Evolutionary conservation across 2,888 invertebrate species (phyloP).

Genomic region (Drosophila dives): DNA sequence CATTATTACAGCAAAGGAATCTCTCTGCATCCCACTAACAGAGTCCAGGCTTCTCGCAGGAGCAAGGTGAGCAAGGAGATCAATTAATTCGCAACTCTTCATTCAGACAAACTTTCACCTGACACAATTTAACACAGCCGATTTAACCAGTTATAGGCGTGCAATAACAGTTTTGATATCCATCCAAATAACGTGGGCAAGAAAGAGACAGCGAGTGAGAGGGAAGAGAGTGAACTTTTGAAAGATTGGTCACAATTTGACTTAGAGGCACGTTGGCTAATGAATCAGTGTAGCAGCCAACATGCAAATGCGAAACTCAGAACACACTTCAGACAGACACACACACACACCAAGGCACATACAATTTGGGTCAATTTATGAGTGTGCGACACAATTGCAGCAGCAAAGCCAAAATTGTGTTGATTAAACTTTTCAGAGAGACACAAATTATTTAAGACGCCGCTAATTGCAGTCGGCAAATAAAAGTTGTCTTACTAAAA

Average conservation of each 20-base stretch:
- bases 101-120: neutral
- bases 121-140: neutral
- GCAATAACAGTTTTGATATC: neutral
- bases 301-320: constrained; percentile 26
- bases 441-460: constrained; percentile 21
- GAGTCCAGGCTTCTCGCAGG: neutral
- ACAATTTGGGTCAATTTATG: constrained; percentile 35
- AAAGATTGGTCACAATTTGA: constrained; percentile 16
- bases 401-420: neutral
- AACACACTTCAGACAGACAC: constrained; percentile 24
- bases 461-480: constrained; percentile 56
- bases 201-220: neutral
- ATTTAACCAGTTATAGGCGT: neutral
- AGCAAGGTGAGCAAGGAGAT: neutral
- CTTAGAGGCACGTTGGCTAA: constrained; percentile 31
- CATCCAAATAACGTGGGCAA: neutral
- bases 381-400: constrained; percentile 2
- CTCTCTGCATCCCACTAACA: neutral
- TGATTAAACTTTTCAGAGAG: constrained; percentile 3
- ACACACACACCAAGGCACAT: neutral
- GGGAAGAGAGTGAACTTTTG: neutral
- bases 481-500: constrained; percentile 41
- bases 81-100: neutral
- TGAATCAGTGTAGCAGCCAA: constrained; percentile 13
- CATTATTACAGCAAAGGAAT: neutral